phyloP scores from a whole-genome alignment of 2,113 vertebrate genomes.

The Rutilus rutilus region DNA sequence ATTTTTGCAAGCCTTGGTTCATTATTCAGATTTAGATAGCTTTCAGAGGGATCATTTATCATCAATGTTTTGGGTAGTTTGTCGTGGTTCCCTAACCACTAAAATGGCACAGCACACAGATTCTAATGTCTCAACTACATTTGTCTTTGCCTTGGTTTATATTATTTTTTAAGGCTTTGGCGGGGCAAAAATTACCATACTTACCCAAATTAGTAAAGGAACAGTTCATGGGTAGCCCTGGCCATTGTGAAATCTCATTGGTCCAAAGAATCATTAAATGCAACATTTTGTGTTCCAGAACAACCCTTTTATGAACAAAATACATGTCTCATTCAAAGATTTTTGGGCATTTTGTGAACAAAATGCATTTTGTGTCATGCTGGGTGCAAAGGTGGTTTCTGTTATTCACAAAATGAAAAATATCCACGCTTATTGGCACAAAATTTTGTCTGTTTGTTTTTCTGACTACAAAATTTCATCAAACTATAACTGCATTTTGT shows the following conservation, averaged over 20 bases:
- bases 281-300: no score
- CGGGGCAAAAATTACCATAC: not conserved
- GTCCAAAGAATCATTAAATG: no score
- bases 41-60: constrained; percentile 11
- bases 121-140: not conserved
- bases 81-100: not conserved
- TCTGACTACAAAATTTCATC: not conserved
- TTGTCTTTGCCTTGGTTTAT: not conserved
- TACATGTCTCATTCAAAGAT: no score
- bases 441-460: not conserved
- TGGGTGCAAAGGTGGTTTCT: no score
- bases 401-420: no score
- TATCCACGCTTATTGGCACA: no score
- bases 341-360: no score
- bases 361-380: no score
- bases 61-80: not conserved
- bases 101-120: not conserved
- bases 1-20: not conserved
- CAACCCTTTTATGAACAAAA: no score
- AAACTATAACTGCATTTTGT: not conserved
- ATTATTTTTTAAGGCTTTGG: not conserved
- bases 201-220: not conserved
- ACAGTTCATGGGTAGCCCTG: not conserved
- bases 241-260: no score
- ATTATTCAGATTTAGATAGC: constrained; percentile 12